phyloP scores from a whole-genome alignment of 2,797 vertebrate genomes.

The Limosa lapponica region DNA sequence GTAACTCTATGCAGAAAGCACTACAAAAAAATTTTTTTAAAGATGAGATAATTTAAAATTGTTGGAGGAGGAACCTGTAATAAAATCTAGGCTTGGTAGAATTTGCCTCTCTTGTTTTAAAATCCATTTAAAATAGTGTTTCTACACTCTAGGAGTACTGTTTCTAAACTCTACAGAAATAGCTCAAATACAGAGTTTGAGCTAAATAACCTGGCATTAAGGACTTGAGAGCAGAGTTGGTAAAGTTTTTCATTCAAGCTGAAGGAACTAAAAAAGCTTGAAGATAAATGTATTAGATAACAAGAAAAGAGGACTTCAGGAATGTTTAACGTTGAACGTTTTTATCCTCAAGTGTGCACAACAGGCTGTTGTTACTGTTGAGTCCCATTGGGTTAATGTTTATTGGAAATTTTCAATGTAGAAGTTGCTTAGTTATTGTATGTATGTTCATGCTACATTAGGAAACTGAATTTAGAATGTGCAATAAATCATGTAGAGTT shows the following conservation, averaged over 20 bases:
- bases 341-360: neutral
- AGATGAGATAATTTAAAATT: neutral
- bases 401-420: neutral
- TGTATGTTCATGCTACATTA: neutral
- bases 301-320: neutral
- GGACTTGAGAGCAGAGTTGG: neutral
- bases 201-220: neutral
- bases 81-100: neutral
- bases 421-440: neutral
- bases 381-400: accelerated
- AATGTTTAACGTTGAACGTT: neutral
- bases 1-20: neutral
- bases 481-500: neutral
- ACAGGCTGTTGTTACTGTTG: neutral
- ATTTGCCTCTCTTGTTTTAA: neutral
- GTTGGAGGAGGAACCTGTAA: neutral
- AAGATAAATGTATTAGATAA: neutral
- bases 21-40: neutral
- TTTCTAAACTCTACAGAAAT: neutral
- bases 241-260: neutral
- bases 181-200: neutral
- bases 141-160: neutral
- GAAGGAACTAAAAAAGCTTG: neutral
- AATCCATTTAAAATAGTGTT: neutral
- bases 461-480: neutral